A percentile compares a stretch with the other conserved stretches of the same genome.
phyloP scores from a whole-genome alignment of 2,797 vertebrate genomes.

The Artibeus lituratus region DNA sequence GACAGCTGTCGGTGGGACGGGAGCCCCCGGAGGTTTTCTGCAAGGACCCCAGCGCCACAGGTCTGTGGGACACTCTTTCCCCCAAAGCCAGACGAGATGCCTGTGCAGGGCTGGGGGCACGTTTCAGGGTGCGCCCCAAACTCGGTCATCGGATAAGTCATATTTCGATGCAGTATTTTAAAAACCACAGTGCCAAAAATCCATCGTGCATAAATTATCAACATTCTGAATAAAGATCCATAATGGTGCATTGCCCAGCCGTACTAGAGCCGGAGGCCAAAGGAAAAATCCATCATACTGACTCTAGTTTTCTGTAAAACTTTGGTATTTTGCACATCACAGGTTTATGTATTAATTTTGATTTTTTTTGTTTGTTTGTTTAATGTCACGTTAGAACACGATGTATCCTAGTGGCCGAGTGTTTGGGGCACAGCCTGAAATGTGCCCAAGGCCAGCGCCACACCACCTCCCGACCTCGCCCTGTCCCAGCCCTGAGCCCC shows the following conservation, averaged over 20 bases:
- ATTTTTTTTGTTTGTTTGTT: neutral
- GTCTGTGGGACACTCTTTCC: neutral
- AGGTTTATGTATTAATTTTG: neutral
- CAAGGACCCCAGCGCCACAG: neutral
- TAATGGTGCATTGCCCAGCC: neutral
- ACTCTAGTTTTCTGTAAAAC: neutral
- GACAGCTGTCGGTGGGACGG: rapidly evolving
- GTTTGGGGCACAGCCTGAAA: neutral
- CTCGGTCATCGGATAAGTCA: neutral
- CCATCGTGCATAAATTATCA: neutral
- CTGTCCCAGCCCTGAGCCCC: neutral
- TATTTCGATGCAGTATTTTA: neutral
- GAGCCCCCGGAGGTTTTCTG: neutral
- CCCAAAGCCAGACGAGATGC: neutral
- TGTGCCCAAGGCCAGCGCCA: neutral
- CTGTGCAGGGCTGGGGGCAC: neutral
- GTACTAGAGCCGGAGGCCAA: neutral
- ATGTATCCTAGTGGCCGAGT: neutral
- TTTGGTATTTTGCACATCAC: neutral
- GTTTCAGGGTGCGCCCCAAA: neutral
- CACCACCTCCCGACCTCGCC: neutral
- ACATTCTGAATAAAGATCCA: neutral
- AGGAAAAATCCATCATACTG: neutral
- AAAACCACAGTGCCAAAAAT: neutral
- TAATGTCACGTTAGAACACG: neutral